These are phyloP conservation scores for Morpho helenor DNA, from an alignment of 2,888 invertebrate species.

Conservation along the genomic window DNA sequence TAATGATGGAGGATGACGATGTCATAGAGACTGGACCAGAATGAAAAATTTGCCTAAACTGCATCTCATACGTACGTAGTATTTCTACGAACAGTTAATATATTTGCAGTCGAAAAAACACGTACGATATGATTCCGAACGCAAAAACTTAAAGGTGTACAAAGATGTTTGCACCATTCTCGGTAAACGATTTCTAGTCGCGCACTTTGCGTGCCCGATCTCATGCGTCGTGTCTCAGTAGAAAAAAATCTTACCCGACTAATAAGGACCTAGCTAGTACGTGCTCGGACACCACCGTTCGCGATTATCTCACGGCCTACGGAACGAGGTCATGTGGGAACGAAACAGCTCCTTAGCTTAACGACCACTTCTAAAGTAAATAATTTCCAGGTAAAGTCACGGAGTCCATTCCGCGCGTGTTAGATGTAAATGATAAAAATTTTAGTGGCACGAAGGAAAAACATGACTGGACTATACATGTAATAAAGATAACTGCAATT, in stretches of 20 bases:
- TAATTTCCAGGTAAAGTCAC: slow-evolving; percentile 43
- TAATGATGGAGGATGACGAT: too few species aligned
- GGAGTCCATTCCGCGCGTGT: slow-evolving; percentile 50
- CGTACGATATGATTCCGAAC: slow-evolving; percentile 11
- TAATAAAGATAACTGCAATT: slow-evolving; percentile 24
- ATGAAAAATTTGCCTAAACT: too few species aligned
- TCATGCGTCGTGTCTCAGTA: slow-evolving; percentile 39
- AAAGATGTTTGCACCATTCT: slow-evolving; percentile 31
- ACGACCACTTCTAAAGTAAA: slow-evolving; percentile 52
- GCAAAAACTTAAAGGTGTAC: slow-evolving; percentile 12
- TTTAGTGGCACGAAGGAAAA: slow-evolving; percentile 36
- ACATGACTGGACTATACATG: slow-evolving; percentile 22
- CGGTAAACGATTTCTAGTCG: slow-evolving; percentile 41
- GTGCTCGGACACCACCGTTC: slow-evolving; percentile 67
- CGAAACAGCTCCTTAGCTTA: slow-evolving; percentile 53
- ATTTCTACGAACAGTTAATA: not conserved
- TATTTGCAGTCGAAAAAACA: not conserved
- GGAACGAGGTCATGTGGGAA: slow-evolving; percentile 68
- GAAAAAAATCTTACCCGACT: slow-evolving; percentile 56
- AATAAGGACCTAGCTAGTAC: slow-evolving; percentile 60
- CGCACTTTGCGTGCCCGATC: slow-evolving; percentile 45
- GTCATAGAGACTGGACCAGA: too few species aligned
- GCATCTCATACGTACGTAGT: too few species aligned
- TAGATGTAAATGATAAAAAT: slow-evolving; percentile 52
- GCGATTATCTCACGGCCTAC: slow-evolving; percentile 73